Evolutionary conservation across 2,113 vertebrate genomes (phyloP), one percentile per base, ranked within the genome.

Genomic region (Electrona antarctica): DNA sequence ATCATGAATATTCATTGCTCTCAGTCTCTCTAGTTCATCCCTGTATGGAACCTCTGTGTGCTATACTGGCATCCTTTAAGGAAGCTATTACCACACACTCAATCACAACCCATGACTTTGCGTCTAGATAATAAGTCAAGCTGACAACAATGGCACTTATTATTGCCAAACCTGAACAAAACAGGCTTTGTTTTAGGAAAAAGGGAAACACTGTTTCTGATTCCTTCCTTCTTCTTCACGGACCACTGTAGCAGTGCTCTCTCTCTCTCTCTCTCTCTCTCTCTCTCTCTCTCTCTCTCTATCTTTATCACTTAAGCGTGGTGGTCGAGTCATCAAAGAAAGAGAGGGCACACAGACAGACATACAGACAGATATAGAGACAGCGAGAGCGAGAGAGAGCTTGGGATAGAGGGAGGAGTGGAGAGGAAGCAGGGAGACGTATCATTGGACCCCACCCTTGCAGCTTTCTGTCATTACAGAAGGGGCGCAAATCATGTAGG

Each of bases 1-100:
- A 78, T 80, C 79, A 88, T 89, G 87, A 91, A 91, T 86, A 90
- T 92, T 91, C 87, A 90, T 82, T 45, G 69, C 78, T 28, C 55
- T 74, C 29, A 55, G 57, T 69, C 65, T 68, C 54, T 67, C 63
- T 52, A 48, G 48, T 65, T 48, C 48, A 8, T 54, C 13, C 7
- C 64, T 78, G 63, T 70, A 69, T 77, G 82, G 69, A 67, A 77
- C 70, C 77, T 77, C 57, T 83, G 67, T 80, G 65, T 62, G 29
- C 15, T 7, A 49, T 61, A 63, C 79, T 74, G 77, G 73, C 74
- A 72, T 74, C 65, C 87, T 82, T 82, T 76, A 85, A 83, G 75
- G 80, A 84, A 84, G 77, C 82, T 77, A 80, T 84, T 82, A 81
- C 67, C 72, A 77, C 80, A 79, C 67, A 60, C 71, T 85, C 80